Evolutionary conservation across 2,888 invertebrate species (phyloP).

Genomic region (Drosophila rellima): DNA sequence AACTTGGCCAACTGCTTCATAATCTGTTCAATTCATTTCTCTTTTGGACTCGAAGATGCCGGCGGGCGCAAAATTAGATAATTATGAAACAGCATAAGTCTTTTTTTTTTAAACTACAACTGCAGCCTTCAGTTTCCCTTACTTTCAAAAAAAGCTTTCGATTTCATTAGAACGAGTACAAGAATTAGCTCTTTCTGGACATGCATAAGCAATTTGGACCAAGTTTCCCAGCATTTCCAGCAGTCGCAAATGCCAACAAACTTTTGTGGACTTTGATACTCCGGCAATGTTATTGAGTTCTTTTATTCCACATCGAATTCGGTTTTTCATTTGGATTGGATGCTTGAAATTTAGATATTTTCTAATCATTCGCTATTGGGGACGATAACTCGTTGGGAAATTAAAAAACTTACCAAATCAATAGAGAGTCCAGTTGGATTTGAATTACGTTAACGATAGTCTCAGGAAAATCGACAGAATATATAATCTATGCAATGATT

Average conservation of each 20-base stretch:
- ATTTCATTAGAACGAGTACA: neutral
- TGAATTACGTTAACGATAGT: neutral
- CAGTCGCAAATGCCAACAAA: neutral
- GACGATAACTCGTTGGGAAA: too few species aligned
- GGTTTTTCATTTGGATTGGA: neutral
- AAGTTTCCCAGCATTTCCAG: neutral
- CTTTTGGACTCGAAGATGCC: neutral
- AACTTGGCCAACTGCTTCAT: neutral
- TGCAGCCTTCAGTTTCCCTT: too few species aligned
- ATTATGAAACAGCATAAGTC: too few species aligned
- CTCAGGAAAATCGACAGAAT: neutral
- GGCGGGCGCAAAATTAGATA: too few species aligned
- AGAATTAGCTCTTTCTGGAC: neutral
- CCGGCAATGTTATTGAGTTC: neutral
- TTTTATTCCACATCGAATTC: neutral
- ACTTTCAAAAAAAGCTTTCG: neutral
- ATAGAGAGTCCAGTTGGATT: too few species aligned
- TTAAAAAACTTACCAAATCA: too few species aligned
- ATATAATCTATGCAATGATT: neutral
- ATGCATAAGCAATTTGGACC: neutral
- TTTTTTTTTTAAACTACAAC: too few species aligned
- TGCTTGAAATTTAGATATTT: neutral
- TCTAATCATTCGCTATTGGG: neutral
- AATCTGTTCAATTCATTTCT: neutral
- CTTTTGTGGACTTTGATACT: too few species aligned